These are phyloP conservation scores for Pachycephus smyrnensis DNA, from an alignment of 2,888 invertebrate species.

Conservation along the genomic window DNA sequence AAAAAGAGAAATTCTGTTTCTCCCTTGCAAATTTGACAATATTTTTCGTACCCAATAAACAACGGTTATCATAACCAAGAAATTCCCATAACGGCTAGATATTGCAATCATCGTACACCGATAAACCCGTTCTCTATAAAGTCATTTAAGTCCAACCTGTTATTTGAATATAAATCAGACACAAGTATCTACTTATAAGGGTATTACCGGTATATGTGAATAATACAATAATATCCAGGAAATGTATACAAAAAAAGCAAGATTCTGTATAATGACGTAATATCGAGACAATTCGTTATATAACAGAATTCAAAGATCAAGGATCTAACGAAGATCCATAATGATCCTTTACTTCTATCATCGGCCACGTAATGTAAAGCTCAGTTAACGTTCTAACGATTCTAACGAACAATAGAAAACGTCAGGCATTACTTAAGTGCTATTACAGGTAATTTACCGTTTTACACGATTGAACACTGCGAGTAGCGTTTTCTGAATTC, in stretches of 20 bases:
- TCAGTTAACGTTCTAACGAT: neutral
- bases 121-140: neutral
- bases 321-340: neutral
- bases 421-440: neutral
- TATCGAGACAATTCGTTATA: neutral
- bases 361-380: neutral
- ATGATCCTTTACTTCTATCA: neutral
- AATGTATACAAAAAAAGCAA: neutral
- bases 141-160: neutral
- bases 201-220: too few relatives aligned
- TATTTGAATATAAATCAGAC: neutral
- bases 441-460: constrained; percentile 44
- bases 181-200: neutral
- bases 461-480: constrained; percentile 32
- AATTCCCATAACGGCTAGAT: neutral
- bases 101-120: neutral
- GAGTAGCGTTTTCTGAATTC: neutral
- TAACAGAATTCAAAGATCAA: neutral
- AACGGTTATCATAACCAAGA: neutral
- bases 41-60: neutral
- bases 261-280: neutral
- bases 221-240: neutral
- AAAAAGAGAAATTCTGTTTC: neutral
- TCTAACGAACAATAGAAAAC: neutral
- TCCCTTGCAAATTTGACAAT: neutral